Percentiles rank a stretch among this genome's conserved stretches.
Evolutionary conservation across 2,888 invertebrate species (phyloP).

Genomic region (Anodontia alba): DNA sequence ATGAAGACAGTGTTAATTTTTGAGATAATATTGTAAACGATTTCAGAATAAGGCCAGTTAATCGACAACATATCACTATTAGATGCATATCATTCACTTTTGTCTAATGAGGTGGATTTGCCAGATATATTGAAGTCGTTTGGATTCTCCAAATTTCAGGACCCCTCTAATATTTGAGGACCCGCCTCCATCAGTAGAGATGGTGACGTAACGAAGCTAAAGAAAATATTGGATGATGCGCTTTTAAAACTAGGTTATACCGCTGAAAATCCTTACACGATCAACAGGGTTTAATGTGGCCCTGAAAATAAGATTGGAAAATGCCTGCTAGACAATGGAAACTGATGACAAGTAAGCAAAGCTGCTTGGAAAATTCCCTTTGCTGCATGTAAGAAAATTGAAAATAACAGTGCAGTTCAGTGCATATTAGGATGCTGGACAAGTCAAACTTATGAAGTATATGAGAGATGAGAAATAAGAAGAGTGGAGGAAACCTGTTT

Average conservation of each 20-base stretch:
- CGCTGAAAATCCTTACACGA: background rate
- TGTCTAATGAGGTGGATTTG: background rate
- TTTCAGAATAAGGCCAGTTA: background rate
- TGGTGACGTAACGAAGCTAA: conserved; percentile 21
- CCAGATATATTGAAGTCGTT: conserved; percentile 1
- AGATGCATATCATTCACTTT: background rate
- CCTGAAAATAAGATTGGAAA: conserved; percentile 51
- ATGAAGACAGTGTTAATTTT: too few species aligned
- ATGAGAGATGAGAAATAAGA: conserved; percentile 44
- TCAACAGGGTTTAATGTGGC: conserved; percentile 31
- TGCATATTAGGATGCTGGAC: conserved; percentile 45
- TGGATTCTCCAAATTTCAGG: conserved; percentile 18
- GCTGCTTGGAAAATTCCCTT: conserved; percentile 43
- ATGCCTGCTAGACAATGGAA: conserved; percentile 24
- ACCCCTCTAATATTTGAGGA: conserved; percentile 13
- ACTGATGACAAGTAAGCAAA: conserved; percentile 17
- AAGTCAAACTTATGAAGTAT: conserved; percentile 33
- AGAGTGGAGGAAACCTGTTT: conserved; percentile 37
- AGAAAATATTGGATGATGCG: conserved; percentile 22
- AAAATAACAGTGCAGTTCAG: conserved; percentile 46
- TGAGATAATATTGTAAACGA: background rate
- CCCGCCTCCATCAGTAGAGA: conserved; percentile 19
- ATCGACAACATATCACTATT: background rate
- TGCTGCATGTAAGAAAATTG: conserved; percentile 44
- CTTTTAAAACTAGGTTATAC: conserved; percentile 5